phyloP scores from a whole-genome alignment of 1,140 invertebrate species.

The Drosophila bipectinata region DNA sequence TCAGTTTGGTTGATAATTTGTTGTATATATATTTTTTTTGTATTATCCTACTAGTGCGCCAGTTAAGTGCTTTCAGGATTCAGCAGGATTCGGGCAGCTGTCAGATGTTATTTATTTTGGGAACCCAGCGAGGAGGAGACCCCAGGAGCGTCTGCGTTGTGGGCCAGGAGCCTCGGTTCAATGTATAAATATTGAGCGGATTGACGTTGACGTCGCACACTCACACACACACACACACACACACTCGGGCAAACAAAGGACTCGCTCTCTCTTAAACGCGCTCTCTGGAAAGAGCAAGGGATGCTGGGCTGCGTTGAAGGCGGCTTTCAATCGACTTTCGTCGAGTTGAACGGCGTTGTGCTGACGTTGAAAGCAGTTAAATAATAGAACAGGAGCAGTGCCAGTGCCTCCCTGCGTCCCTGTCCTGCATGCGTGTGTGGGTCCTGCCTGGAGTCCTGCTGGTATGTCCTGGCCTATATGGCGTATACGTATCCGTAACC shows the following conservation, averaged over 20 bases:
- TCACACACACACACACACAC: constrained; percentile 24
- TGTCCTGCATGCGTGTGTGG: constrained; percentile 29
- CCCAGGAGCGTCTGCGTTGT: constrained; percentile 61
- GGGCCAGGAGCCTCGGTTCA: constrained; percentile 47
- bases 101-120: constrained; percentile 83
- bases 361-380: constrained; percentile 76
- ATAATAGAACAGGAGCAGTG: constrained; percentile 72
- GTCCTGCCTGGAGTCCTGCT: constrained; percentile 31
- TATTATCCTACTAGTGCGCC: constrained; percentile 3
- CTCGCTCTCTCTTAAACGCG: constrained; percentile 2
- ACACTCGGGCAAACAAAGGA: constrained; percentile 12
- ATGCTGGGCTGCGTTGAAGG: constrained; percentile 69
- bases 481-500: constrained; percentile 27
- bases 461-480: constrained; percentile 65
- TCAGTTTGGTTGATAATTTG: constrained; percentile 49
- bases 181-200: constrained; percentile 76
- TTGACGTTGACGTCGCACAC: constrained; percentile 69
- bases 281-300: constrained; percentile 25
- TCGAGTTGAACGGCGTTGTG: constrained; percentile 57
- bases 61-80: constrained; percentile 37
- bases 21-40: constrained; percentile 4
- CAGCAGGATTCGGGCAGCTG: constrained; percentile 61
- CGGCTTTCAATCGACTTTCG: constrained; percentile 75
- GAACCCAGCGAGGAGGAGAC: constrained; percentile 29
- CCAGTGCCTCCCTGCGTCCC: constrained; percentile 3